These are phyloP conservation scores for Sinocyclocheilus rhinocerous DNA, from an alignment of 2,113 vertebrate species.

Conservation along the genomic window DNA sequence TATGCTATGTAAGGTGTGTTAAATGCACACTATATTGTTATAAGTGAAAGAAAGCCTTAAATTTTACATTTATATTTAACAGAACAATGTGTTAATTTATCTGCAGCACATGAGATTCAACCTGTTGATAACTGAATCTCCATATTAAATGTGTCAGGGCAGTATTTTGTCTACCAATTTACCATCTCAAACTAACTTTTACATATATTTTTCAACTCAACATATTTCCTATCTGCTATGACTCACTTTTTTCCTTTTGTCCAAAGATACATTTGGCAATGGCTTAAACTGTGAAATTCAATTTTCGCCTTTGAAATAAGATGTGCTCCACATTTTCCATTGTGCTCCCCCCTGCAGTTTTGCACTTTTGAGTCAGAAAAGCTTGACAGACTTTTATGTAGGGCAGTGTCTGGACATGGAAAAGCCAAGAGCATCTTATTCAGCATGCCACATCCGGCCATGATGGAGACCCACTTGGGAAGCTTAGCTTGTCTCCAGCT, in stretches of 20 bases:
- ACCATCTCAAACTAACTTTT: neutral
- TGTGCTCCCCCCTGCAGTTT: neutral
- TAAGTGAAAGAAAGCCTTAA: neutral
- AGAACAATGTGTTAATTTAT: neutral
- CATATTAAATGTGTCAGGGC: neutral
- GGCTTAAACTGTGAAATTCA: conserved; percentile 32
- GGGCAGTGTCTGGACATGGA: conserved; percentile 17
- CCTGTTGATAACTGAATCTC: neutral
- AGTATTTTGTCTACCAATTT: neutral
- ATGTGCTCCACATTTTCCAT: conserved; percentile 27
- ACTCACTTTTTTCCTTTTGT: neutral
- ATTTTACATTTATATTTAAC: neutral
- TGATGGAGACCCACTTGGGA: conserved; percentile 44
- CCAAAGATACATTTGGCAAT: neutral
- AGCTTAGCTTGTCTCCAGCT: conserved; percentile 30
- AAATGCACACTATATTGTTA: neutral
- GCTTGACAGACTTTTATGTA: conserved; percentile 39
- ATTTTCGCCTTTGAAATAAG: conserved; percentile 27
- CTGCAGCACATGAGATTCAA: neutral
- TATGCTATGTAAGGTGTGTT: neutral
- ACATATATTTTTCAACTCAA: neutral
- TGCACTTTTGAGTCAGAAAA: neutral
- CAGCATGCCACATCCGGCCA: neutral
- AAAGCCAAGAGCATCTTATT: conserved; percentile 15
- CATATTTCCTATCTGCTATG: neutral